Conservation (phyloP, 2,113 vertebrate genomes). For the Glaucidium brasilianum region DNA sequence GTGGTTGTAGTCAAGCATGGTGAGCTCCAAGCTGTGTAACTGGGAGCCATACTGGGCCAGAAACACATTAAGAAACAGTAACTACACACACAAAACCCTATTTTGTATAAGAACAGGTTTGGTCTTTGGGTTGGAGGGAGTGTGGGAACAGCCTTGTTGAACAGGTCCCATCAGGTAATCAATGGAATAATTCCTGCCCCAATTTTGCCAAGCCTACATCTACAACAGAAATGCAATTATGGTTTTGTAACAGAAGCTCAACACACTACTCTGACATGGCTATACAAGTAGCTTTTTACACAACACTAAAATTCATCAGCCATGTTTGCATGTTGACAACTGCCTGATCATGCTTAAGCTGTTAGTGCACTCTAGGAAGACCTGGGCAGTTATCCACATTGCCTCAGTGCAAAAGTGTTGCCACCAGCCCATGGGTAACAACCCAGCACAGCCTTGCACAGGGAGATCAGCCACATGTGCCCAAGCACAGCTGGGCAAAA, state of each 20-base stretch:
- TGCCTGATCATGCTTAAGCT: not conserved
- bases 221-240: not conserved
- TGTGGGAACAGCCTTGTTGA: not conserved
- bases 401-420: not conserved
- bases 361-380: not conserved
- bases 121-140: not conserved
- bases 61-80: not conserved
- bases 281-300: conserved; percentile 3
- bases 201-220: not conserved
- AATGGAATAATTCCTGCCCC: conserved; percentile 10
- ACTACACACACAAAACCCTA: not conserved
- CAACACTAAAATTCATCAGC: not conserved
- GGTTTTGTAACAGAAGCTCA: conserved; percentile 26
- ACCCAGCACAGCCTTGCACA: not conserved
- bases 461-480: not conserved
- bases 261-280: not conserved
- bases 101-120: not conserved
- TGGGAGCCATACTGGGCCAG: not conserved
- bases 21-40: not conserved
- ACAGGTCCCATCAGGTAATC: conserved; percentile 24
- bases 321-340: not conserved
- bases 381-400: not conserved
- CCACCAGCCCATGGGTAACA: not conserved
- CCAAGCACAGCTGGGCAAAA: not conserved
- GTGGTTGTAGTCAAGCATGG: not conserved